These are phyloP conservation scores for Oceanodroma leucorhoa DNA, from an alignment of 2,797 vertebrate species.

Conservation along the genomic window DNA sequence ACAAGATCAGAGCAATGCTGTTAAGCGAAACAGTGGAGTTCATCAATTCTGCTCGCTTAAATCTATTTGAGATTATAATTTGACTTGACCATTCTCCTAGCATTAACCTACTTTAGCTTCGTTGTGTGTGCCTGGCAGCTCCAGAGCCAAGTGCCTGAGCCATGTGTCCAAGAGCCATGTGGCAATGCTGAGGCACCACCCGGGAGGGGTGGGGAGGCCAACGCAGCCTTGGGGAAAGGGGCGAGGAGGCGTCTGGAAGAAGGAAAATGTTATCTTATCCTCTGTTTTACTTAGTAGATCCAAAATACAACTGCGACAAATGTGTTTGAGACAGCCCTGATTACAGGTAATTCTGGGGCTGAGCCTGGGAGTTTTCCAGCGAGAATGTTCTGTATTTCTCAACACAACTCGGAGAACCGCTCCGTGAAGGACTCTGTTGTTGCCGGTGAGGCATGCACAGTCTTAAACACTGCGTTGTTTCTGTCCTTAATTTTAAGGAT, in stretches of 20 bases:
- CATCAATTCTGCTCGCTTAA: background rate
- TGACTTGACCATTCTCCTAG: background rate
- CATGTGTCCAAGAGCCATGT: fast-evolving
- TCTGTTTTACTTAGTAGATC: background rate
- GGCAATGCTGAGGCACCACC: background rate
- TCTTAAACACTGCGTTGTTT: background rate
- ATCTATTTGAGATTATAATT: background rate
- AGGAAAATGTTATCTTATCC: background rate
- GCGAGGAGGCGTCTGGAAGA: fast-evolving
- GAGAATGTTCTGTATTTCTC: background rate
- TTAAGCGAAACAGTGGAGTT: background rate
- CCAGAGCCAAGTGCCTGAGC: background rate
- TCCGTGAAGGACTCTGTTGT: background rate
- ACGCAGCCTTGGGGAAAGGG: background rate
- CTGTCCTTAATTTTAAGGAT: background rate
- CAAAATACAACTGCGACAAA: background rate
- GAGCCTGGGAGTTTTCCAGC: background rate
- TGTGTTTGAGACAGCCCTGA: background rate
- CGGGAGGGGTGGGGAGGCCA: fast-evolving
- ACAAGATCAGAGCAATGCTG: background rate
- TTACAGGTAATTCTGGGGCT: background rate
- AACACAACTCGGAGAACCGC: fast-evolving
- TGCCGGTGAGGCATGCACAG: background rate
- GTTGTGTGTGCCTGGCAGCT: background rate
- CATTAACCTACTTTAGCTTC: background rate